Base-by-base conservation (phyloP, 1,140 invertebrate genomes). In the Propsilocerus akamusi region DNA sequence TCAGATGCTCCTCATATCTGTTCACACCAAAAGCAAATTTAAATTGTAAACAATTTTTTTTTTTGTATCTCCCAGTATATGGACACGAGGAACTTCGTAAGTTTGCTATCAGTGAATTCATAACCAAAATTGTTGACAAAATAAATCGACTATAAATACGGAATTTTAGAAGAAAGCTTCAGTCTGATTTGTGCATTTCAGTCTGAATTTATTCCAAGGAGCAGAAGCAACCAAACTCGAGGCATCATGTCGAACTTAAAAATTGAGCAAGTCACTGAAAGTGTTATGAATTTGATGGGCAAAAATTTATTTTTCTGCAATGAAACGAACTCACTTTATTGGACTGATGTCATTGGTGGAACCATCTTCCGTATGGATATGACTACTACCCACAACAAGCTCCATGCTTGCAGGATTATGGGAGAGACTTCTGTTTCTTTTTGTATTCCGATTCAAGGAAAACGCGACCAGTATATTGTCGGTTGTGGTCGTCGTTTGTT, bases 401-500 rank as follows among this genome's bases (percentile, higher is more conserved):
- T n/a, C n/a, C n/a, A n/a, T n/a, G 14, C 14, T 10, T 30, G 28
- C 6, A 30, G 28, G 14, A 30, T 30, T 30, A 30, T 12, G 14
- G 49, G 32, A 23, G 34, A 41, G 14, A 20, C 17, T 14, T 12
- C 17, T 1, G 25, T 41, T 14, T n/a, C n/a, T n/a, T 51, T 51
- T 23, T 47, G 46, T 5, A 47, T 51, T 12, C 50, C 50, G 14
- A 25, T 51, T 30, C 41, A 46, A 1, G 41, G 41, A 26, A 8
- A 6, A 5, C 28, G 23, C 10, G 25, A 51, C 32, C 12, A 51
- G 47, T 51, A 28, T 28, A 34, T 34, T 23, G 22, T 51, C 24
- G 50, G 50, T 4, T 25, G 20, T 28, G 50, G 41, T 6, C 23
- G 25, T 8, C 23, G 25, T 6, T 23, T 51, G 17, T 26, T 12